Evolutionary conservation across 2,888 invertebrate genomes (phyloP).

Genomic region (Lamellibrachia columna): DNA sequence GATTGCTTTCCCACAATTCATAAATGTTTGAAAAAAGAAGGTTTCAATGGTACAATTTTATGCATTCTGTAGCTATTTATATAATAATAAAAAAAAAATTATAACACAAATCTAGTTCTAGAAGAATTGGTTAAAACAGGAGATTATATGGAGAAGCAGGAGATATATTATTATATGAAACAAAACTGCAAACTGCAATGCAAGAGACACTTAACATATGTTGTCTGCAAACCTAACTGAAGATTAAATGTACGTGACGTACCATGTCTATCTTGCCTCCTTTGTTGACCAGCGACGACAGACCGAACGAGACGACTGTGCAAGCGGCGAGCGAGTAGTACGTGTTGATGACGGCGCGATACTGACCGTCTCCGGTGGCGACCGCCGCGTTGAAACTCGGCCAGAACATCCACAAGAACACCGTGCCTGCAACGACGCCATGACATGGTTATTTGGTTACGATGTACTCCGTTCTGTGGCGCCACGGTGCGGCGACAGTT

Average conservation of each 20-base stretch:
- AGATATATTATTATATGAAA: no score
- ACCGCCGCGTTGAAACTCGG: conserved; percentile 92
- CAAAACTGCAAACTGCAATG: no score
- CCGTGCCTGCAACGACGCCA: conserved; percentile 74
- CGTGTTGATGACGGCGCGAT: conserved; percentile 91
- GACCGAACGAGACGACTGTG: conserved; percentile 83
- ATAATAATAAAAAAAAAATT: no score
- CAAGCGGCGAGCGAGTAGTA: conserved; percentile 86
- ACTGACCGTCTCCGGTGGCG: conserved; percentile 76
- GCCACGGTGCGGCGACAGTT: not conserved
- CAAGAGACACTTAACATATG: no score
- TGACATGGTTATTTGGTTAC: not conserved
- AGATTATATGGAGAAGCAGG: no score
- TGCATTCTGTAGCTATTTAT: no score
- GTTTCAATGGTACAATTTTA: no score
- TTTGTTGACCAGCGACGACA: conserved; percentile 77
- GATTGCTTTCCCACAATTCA: no score
- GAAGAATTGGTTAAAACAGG: no score
- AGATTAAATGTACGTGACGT: conserved; percentile 25
- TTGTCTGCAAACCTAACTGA: not conserved
- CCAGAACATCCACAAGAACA: conserved; percentile 97
- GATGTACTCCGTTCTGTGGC: conserved; percentile 4
- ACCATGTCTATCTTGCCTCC: conserved; percentile 63
- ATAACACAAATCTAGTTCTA: no score
- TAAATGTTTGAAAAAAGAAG: no score